Evolutionary conservation across 2,113 vertebrate genomes (phyloP), one percentile per base, ranked within the genome.

Genomic region (Jaculus jaculus): DNA sequence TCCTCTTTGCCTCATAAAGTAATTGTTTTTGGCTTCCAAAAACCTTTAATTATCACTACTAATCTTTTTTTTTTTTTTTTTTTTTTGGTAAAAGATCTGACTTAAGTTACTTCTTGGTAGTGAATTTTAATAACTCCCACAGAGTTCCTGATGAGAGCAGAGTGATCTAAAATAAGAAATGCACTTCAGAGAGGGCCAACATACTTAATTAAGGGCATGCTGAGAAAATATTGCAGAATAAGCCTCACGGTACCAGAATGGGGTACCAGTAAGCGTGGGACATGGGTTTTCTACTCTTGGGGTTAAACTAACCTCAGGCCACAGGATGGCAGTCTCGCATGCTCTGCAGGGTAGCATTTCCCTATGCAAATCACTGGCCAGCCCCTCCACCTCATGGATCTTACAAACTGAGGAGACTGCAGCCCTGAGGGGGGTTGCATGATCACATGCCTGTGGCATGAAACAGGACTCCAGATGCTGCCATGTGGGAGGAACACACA

Each of bases 111-210:
- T 93, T 91, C 39, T 79, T 26, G 4, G 79, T 32, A 80, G 82
- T 86, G 94, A 95, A 95, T 92, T 86, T 94, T 95, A 94, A 87
- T 90, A 84, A 92, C 88, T 66, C 20, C n/a, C 24, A 0, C 39
- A 0, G 74, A 39, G 7, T 42, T 60, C 86, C 47, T 23, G 11
- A 7, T 74, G 80, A 75, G 78, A 84, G 84, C 26, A 51, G 51
- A 47, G 90, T 34, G 84, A 86, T 92, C 95, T 84, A 32, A 69
- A 79, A 78, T 85, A 92, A 94, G 84, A 60, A 80, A 79, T 60
- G 75, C 7, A 0, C 30, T 78, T 71, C n/a, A 0, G 21, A 80
- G 80, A 89, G 51, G 66, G 47, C 58, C 73, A 9, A 15, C 17
- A 6, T 20, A 69, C 17, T 18, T 61, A 23, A 42, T 91, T 37